Evolutionary conservation across 2,113 vertebrate species (phyloP), one percentile per base, ranked within the genome.

Genomic region (Prionailurus viverrinus): DNA sequence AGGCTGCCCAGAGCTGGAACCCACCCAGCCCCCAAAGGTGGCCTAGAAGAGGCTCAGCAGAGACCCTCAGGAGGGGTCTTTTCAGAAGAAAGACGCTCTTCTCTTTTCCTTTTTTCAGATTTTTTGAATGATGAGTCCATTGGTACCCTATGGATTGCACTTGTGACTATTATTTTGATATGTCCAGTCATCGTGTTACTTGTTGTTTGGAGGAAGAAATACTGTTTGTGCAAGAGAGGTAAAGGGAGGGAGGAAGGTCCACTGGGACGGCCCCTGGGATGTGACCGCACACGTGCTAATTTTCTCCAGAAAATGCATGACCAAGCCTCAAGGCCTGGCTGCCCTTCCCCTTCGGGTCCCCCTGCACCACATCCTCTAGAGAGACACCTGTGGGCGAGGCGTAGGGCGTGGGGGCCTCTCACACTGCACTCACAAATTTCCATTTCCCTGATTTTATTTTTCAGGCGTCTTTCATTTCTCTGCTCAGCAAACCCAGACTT

Each of bases 91-190:
- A 45, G 8, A 45, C 7, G 1, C 45, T 45, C 45, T 76, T 93
- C 41, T 45, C 63, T 93, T 93, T 80, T 95, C 91, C 55, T 83
- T 81, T 94, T 95, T 97, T 82, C 85, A 98, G 97, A 10, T 61
- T 29, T 84, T 94, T 81, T 82, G 55, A 65, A 89, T 88, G 16
- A 31, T 80, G 53, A 55, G 55, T 69, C 79, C 15, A 1, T 23
- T 27, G 1, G 36, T 29, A 8, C 1, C 41, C 12, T 0, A 11
- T 79, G 21, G 96, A 41, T 76, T 69, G 0, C 51, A 31, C 4
- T 11, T 19, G 1, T 6, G 6, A 9, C 45, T 45, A 9, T 45
- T 9, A 45, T 45, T 45, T 45, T 68, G 29, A 41, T 23, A 13
- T 79, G 31, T 61, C 16, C 68, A 65, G 1, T 73, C 83, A 21